phyloP scores from a whole-genome alignment of 2,797 vertebrate genomes.

The Ara ararauna region DNA sequence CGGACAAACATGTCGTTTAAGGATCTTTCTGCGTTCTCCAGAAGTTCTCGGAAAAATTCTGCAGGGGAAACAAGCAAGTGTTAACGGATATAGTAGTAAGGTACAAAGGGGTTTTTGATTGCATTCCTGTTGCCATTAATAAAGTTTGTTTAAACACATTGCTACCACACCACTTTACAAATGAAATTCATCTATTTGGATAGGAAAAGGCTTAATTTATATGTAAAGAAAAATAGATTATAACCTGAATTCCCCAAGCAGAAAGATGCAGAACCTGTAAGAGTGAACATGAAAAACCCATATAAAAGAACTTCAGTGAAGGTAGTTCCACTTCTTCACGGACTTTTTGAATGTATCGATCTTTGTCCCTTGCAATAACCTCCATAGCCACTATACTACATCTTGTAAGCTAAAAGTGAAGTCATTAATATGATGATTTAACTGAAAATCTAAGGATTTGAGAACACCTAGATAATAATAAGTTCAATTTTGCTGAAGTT shows the following conservation, averaged over 20 bases:
- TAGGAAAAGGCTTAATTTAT: not conserved
- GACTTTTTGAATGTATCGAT: not conserved
- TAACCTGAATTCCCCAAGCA: not conserved
- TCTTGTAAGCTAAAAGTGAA: not conserved
- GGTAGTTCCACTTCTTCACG: not conserved
- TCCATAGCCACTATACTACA: not conserved
- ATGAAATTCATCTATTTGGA: not conserved
- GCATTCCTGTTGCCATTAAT: not conserved
- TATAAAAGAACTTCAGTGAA: not conserved
- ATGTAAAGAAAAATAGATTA: not conserved
- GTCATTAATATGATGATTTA: not conserved
- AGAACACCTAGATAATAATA: not conserved
- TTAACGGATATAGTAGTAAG: not conserved
- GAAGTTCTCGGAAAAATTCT: conserved; percentile 95
- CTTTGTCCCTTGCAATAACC: not conserved
- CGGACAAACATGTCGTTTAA: conserved; percentile 95
- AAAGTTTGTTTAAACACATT: not conserved
- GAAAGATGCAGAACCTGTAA: not conserved
- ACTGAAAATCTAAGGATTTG: not conserved
- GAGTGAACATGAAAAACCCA: not conserved
- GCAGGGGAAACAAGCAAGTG: conserved; percentile 12
- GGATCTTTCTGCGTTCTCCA: conserved; percentile 93
- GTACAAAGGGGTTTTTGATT: fast-evolving
- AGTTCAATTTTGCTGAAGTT: not conserved
- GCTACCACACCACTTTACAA: not conserved